Conservation (phyloP, 2,888 invertebrate species). For the Leucoptera coffeella region DNA sequence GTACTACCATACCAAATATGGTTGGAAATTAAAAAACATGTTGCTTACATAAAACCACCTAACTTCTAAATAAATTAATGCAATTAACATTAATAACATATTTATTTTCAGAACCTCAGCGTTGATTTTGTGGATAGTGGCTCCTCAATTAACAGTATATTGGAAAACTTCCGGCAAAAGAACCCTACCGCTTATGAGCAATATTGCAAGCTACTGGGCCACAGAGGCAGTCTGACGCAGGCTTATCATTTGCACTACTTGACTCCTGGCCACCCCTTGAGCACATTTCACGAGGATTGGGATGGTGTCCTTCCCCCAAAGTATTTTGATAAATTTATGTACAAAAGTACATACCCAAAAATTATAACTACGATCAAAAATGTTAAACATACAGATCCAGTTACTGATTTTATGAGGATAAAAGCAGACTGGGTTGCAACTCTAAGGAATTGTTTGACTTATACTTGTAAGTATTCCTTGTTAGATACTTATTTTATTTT, state of each 20-base stretch:
- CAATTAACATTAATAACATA: neutral
- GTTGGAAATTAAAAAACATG: neutral
- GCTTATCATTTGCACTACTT: constrained; percentile 11
- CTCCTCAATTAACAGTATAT: constrained; percentile 17
- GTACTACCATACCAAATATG: too few relatives aligned
- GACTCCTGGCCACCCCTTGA: constrained; percentile 20
- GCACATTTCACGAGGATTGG: constrained; percentile 24
- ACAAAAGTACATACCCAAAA: constrained; percentile 24
- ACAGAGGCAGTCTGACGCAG: constrained; percentile 7
- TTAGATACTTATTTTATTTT: too few relatives aligned
- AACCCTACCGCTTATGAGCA: constrained; percentile 16
- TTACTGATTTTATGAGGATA: constrained; percentile 17
- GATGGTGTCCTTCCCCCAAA: constrained; percentile 23
- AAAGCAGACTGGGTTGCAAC: constrained; percentile 31
- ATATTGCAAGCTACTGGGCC: constrained; percentile 16
- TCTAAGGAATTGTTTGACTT: too few relatives aligned
- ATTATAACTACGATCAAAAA: constrained; percentile 17
- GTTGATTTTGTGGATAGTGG: constrained; percentile 13
- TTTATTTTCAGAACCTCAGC: neutral
- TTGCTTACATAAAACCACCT: constrained; percentile 8
- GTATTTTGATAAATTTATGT: constrained; percentile 26
- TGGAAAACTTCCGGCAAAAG: constrained; percentile 15
- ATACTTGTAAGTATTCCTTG: too few relatives aligned
- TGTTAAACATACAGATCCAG: constrained; percentile 19
- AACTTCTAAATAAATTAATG: constrained; percentile 10